Base-by-base conservation (phyloP, 2,797 vertebrate species). In the Malurus splendens region DNA sequence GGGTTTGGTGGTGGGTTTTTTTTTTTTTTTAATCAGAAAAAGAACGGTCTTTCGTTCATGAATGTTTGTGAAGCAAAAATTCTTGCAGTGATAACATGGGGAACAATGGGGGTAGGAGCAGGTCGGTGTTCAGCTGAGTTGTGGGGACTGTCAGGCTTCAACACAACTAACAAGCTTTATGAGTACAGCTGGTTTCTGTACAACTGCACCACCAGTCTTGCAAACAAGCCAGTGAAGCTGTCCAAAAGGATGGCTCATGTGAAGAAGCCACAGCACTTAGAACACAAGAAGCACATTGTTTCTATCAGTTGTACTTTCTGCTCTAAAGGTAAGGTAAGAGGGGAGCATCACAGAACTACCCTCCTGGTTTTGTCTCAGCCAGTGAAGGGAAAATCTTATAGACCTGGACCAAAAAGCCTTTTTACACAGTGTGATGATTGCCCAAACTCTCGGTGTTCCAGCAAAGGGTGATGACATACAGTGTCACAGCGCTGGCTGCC, bases 141-240 rank as follows among this genome's bases (percentile, higher is more conserved):
- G 1, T 14, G 33, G 51, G 12, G 33, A 15, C 60, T 67, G 50
- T 45, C 65, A 60, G 33, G 6, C 7, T 60, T 36, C 60, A 32
- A n/a, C 18, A 32, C n/a, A 56, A 12, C 18, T 32, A 24, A 18
- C 2, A 18, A 44, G 14, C 28, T 45, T 48, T 48, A 10, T 33
- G 52, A 82, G 30, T 23, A 18, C 79, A 87, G 81, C 65, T 89
- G 65, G 12, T 68, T 75, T 86, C 82, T 88, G 61, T 60, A 11
- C 24, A 5, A 38, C 74, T 77, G 32, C 57, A 52, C 68, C 48
- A 61, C 8, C 48, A 62, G n/a, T 27, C 57, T 64, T 68, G 47
- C 80, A 82, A 90, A 66, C 28, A 51, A 38, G 15, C n/a, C 50
- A 3, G 3, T 5, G 39, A n/a, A 64, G 25, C 33, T 5, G 3